A percentile compares a stretch with the other conserved stretches of the same genome.
Evolutionary conservation across 2,797 vertebrate species (phyloP).

Genomic region (Antrozous pallidus): DNA sequence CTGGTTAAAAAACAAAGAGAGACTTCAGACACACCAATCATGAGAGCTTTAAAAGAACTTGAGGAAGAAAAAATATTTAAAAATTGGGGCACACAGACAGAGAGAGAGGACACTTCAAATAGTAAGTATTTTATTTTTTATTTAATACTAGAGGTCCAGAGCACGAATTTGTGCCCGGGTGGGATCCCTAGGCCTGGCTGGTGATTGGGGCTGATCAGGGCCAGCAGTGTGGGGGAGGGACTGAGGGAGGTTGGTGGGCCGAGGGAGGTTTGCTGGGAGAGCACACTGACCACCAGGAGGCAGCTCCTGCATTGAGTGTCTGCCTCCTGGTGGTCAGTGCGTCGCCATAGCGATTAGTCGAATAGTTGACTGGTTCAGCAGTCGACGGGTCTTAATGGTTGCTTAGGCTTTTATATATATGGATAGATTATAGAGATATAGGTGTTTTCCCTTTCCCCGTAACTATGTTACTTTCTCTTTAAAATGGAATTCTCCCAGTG

Average conservation of each 20-base stretch:
- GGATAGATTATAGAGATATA: background rate
- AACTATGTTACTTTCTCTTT: conserved; percentile 17
- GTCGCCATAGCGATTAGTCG: no score
- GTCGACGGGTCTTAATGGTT: no score
- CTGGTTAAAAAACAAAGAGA: conserved; percentile 77
- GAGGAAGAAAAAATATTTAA: conserved; percentile 90
- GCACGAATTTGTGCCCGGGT: no score
- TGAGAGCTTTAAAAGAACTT: conserved; percentile 92
- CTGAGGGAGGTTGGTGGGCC: no score
- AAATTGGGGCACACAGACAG: conserved; percentile 86
- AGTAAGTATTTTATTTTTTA: conserved; percentile 78
- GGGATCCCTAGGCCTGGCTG: no score
- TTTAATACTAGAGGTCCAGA: background rate
- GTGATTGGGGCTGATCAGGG: no score
- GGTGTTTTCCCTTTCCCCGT: background rate
- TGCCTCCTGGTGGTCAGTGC: no score
- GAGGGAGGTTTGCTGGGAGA: no score
- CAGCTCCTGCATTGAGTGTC: no score
- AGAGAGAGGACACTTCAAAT: conserved; percentile 79
- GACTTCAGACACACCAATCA: conserved; percentile 86
- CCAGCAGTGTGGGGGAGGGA: no score
- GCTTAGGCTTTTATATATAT: background rate
- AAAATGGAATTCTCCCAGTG: background rate
- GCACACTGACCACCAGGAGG: no score
- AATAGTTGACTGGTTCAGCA: rapidly evolving